Conservation (phyloP, 1,140 invertebrate genomes). For the Orius insidiosus region DNA sequence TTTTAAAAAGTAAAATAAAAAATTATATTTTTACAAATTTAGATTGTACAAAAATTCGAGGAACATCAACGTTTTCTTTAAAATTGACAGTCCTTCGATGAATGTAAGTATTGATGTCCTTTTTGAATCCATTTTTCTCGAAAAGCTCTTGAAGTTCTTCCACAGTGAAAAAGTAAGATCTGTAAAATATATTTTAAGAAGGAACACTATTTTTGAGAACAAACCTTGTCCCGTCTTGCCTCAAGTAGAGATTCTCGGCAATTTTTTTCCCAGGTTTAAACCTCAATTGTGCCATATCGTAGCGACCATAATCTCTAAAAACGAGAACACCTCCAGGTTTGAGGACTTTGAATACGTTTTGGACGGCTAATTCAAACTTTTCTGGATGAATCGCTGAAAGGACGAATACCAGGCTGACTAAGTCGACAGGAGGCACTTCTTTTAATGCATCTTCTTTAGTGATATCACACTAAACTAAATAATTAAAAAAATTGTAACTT, state of each 20-base stretch:
- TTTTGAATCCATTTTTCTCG: slow-evolving; percentile 45
- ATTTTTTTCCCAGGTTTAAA: slow-evolving; percentile 89
- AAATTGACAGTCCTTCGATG: slow-evolving; percentile 74
- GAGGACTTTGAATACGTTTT: slow-evolving; percentile 50
- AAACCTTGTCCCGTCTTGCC: slow-evolving; percentile 92
- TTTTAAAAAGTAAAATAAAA: too few relatives aligned
- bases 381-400: slow-evolving; percentile 60
- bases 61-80: slow-evolving; percentile 80
- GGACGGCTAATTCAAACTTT: slow-evolving; percentile 53
- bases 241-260: slow-evolving; percentile 83
- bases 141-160: slow-evolving; percentile 48
- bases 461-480: not conserved
- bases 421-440: slow-evolving; percentile 31
- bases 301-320: slow-evolving; percentile 93
- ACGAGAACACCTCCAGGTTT: slow-evolving; percentile 68
- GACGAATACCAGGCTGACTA: slow-evolving; percentile 60
- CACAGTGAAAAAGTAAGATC: slow-evolving; percentile 64
- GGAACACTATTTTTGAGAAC: slow-evolving; percentile 12
- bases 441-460: not conserved
- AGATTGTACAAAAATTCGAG: slow-evolving; percentile 79
- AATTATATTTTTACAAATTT: slow-evolving; percentile 52
- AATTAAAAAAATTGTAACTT: not conserved
- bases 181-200: slow-evolving; percentile 24
- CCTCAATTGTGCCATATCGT: slow-evolving; percentile 91
- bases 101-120: slow-evolving; percentile 52